phyloP scores from a whole-genome alignment of 1,140 invertebrate genomes.

The Euwallacea similis region DNA sequence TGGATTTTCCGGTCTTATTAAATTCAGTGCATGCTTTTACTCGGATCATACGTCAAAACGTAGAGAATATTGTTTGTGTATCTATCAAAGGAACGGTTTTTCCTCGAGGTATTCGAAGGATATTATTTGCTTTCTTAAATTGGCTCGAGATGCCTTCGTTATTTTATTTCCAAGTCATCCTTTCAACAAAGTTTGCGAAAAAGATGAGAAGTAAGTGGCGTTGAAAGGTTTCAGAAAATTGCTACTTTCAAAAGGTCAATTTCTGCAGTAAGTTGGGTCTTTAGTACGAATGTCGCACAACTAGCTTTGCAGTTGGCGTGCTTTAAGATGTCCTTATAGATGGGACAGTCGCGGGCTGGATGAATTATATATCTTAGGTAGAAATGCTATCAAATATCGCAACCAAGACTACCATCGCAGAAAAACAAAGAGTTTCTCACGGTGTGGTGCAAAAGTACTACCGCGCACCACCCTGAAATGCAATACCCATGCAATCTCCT shows the following conservation, averaged over 20 bases:
- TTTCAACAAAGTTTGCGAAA: conserved; percentile 8
- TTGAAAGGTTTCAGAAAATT: conserved; percentile 14
- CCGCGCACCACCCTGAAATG: conserved; percentile 14
- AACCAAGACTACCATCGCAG: too few relatives aligned
- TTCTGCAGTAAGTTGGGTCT: not conserved
- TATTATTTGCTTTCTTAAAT: conserved; percentile 22
- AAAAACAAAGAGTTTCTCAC: too few relatives aligned
- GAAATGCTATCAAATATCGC: too few relatives aligned
- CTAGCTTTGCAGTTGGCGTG: too few relatives aligned
- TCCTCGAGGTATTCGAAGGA: conserved; percentile 18
- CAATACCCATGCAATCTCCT: conserved; percentile 2
- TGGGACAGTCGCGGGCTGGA: too few relatives aligned
- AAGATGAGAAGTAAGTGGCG: not conserved
- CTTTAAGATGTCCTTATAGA: too few relatives aligned
- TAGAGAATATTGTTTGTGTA: conserved; percentile 31
- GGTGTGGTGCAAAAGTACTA: not conserved
- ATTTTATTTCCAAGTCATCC: not conserved
- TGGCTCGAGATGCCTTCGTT: conserved; percentile 4
- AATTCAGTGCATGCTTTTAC: conserved; percentile 31
- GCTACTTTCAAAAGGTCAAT: conserved; percentile 1
- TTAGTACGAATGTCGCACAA: not conserved
- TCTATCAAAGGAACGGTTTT: conserved; percentile 21
- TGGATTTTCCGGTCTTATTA: conserved; percentile 32
- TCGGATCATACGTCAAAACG: conserved; percentile 32
- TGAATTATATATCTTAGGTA: too few relatives aligned